Conservation (phyloP, 2,797 vertebrate genomes). For the Cyclura pinguis region DNA sequence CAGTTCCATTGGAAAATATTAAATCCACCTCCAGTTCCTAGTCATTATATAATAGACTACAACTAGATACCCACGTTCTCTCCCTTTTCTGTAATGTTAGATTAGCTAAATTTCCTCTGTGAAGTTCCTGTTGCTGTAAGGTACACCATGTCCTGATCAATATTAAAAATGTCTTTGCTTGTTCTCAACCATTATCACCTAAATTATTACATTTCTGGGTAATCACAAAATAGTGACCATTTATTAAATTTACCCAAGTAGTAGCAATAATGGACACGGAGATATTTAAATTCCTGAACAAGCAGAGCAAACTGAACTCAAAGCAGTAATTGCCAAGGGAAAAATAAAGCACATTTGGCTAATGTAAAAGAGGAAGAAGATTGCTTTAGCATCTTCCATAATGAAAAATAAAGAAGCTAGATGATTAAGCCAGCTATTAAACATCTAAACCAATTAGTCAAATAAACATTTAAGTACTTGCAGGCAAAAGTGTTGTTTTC, state of each 20-base stretch:
- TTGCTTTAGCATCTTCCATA: not conserved
- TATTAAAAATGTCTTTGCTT: conserved; percentile 38
- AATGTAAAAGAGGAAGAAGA: not conserved
- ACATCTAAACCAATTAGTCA: conserved; percentile 26
- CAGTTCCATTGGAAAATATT: not conserved
- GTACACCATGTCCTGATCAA: conserved; percentile 22
- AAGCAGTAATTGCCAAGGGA: not conserved
- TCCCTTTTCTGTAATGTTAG: not conserved
- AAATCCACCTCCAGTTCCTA: not conserved
- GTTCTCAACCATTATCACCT: conserved; percentile 35
- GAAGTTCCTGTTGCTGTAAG: conserved; percentile 38
- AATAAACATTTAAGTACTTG: conserved; percentile 27
- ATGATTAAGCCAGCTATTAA: conserved; percentile 12
- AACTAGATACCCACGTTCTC: not conserved
- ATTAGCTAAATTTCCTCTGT: conserved; percentile 7
- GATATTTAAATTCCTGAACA: not conserved
- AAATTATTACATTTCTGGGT: conserved; percentile 54
- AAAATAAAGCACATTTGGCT: conserved; percentile 25
- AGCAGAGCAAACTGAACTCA: conserved; percentile 9
- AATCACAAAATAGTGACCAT: conserved; percentile 11
- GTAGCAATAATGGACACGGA: conserved; percentile 3
- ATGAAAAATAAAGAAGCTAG: conserved; percentile 10
- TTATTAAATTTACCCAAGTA: conserved; percentile 18
- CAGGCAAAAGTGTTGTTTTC: not conserved
- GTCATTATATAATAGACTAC: not conserved